Evolutionary conservation across 2,888 invertebrate species (phyloP).

Genomic region (Trachelus troglodyta): DNA sequence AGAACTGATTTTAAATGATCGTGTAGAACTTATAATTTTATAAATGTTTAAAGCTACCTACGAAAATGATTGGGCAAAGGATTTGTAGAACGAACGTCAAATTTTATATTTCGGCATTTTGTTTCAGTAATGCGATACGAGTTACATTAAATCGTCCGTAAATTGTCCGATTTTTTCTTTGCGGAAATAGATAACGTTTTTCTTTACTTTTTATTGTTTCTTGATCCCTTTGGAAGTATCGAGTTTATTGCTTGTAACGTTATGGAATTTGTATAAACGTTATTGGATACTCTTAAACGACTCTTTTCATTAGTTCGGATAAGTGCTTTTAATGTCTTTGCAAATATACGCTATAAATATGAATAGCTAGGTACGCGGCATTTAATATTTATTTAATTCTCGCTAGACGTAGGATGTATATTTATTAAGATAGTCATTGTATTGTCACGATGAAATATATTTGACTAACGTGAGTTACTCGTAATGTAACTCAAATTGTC

Average conservation of each 20-base stretch:
- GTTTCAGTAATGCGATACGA: background rate
- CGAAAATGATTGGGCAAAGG: background rate
- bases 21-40: background rate
- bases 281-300: background rate
- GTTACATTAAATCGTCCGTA: background rate
- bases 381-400: background rate
- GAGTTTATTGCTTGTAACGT: background rate
- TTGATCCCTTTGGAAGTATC: background rate
- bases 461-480: slow-evolving; percentile 17
- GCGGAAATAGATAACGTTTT: background rate
- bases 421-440: slow-evolving; percentile 23
- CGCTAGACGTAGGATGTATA: background rate
- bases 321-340: background rate
- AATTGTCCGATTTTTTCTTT: background rate
- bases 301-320: background rate
- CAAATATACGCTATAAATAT: background rate
- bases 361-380: background rate
- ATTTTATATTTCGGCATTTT: background rate
- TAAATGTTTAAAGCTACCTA: background rate
- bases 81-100: background rate
- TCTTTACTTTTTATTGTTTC: background rate
- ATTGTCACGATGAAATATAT: slow-evolving; percentile 37
- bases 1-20: background rate
- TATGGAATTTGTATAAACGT: background rate
- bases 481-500: background rate